Conservation (phyloP, 2,797 vertebrate genomes). For the Amniataba percoides region DNA sequence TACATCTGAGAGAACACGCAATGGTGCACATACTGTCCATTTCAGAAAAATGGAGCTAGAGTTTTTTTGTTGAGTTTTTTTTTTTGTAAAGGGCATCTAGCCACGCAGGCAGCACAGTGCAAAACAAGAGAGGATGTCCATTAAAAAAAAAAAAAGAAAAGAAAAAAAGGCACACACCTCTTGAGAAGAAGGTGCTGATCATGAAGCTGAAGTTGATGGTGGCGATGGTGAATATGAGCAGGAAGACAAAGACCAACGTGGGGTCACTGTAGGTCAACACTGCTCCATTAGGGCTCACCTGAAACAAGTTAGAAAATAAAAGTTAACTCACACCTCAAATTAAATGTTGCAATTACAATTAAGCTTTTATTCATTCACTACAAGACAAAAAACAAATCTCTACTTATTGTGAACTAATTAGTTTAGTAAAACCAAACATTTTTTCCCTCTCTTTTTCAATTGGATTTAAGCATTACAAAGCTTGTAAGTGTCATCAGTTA, state of each 20-base stretch:
- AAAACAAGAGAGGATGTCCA: not conserved
- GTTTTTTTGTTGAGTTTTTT: too few species aligned
- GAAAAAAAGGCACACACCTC: slow-evolving; percentile 78
- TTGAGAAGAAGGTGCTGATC: slow-evolving; percentile 98
- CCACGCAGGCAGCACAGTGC: not conserved
- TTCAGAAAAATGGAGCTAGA: not conserved
- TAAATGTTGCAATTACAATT: not conserved
- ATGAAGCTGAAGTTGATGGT: slow-evolving; percentile 98
- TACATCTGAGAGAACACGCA: slow-evolving; percentile 13
- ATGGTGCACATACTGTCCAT: not conserved
- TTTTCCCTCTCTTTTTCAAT: not conserved
- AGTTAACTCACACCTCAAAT: not conserved
- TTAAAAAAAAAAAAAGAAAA: not conserved
- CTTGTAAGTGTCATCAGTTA: not conserved
- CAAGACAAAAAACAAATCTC: not conserved
- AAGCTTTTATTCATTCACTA: not conserved
- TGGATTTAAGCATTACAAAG: not conserved
- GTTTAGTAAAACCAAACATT: not conserved
- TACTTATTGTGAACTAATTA: not conserved
- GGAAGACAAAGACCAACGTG: slow-evolving; percentile 92
- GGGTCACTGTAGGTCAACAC: slow-evolving; percentile 94
- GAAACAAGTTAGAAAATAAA: slow-evolving; percentile 18
- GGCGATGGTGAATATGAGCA: slow-evolving; percentile 89
- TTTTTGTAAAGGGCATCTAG: not conserved
- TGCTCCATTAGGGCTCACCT: slow-evolving; percentile 93